Evolutionary conservation across 2,888 invertebrate species (phyloP), one percentile per base, ranked within the genome.

Genomic region (Vanessa cardui): DNA sequence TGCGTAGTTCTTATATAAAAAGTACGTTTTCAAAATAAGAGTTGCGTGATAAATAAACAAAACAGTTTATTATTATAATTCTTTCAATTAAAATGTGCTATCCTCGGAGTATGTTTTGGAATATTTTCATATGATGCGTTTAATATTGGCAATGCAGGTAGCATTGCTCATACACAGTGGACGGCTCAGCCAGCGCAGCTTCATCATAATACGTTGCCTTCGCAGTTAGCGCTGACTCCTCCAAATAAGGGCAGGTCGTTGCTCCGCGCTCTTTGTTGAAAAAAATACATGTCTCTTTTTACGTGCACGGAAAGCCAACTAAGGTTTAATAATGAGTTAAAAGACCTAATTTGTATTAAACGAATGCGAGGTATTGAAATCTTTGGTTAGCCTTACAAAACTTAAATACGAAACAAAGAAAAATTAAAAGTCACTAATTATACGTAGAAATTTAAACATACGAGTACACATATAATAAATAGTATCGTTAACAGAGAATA

Each of bases 211-310:
- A 71, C 73, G 73, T 74, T 73, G 73, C 74, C 74, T 76, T 68
- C 52, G 74, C 74, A 83, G 74, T 75, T 62, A 63, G 74, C 74
- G 83, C 81, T 83, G 84, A 78, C 81, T 85, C 83, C 78, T 80
- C 89, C 89, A 85, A 89, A 89, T 89, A 90, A 86, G 90, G 90
- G 78, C 79, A 80, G 90, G 90, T 89, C 90, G 80, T 83, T 88
- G 89, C 83, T 77, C 90, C 82, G 80, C 69, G 80, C 79, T 83
- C 87, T 89, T 89, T 90, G 90, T 90, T 90, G 81, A 83, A 88
- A 89, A 86, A 86, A 86, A 85, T 84, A 85, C 84, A 84, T 83
- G 83, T 84, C 83, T 84, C 80, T 74, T 76, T 80, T 78, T 80
- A 85, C 88, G 86, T 87, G 88, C 78, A 81, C 80, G 83, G 87